phyloP scores from a whole-genome alignment of 2,888 invertebrate species.

The Pocota personata region DNA sequence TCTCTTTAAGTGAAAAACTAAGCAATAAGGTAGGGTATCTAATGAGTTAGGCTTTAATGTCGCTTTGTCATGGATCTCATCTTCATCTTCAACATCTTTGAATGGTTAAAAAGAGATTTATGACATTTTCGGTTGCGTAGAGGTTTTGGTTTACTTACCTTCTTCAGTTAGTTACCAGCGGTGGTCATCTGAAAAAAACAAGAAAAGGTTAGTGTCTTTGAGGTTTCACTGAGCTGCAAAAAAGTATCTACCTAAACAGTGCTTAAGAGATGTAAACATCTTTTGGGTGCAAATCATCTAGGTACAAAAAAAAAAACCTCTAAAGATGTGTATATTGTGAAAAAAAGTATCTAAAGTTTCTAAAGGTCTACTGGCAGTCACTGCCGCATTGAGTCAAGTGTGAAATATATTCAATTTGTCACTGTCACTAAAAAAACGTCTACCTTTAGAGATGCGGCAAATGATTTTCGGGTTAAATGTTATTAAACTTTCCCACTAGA shows the following conservation, averaged over 20 bases:
- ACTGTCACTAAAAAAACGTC: too few species aligned
- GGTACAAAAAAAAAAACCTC: too few species aligned
- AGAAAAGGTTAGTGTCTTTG: neutral
- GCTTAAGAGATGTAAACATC: neutral
- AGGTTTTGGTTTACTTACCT: slow-evolving; percentile 47
- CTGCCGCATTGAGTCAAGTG: too few species aligned
- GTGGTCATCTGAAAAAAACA: slow-evolving; percentile 47
- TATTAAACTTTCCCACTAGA: too few species aligned
- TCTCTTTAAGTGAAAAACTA: slow-evolving; percentile 42
- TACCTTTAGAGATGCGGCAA: too few species aligned
- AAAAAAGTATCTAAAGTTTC: too few species aligned
- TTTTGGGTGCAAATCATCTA: too few species aligned
- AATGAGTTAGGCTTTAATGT: slow-evolving; percentile 33
- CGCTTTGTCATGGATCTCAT: slow-evolving; percentile 33
- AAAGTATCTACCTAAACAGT: neutral
- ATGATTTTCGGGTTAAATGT: too few species aligned
- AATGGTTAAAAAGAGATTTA: slow-evolving; percentile 51
- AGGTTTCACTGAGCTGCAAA: neutral
- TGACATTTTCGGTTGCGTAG: slow-evolving; percentile 32
- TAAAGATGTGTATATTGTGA: too few species aligned
- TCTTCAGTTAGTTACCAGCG: slow-evolving; percentile 39
- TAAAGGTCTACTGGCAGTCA: too few species aligned
- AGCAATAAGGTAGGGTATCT: slow-evolving; percentile 59
- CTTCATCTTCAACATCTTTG: neutral
- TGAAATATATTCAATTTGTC: too few species aligned